Conservation (phyloP, 2,797 vertebrate genomes). For the Silurus lanzhouensis region DNA sequence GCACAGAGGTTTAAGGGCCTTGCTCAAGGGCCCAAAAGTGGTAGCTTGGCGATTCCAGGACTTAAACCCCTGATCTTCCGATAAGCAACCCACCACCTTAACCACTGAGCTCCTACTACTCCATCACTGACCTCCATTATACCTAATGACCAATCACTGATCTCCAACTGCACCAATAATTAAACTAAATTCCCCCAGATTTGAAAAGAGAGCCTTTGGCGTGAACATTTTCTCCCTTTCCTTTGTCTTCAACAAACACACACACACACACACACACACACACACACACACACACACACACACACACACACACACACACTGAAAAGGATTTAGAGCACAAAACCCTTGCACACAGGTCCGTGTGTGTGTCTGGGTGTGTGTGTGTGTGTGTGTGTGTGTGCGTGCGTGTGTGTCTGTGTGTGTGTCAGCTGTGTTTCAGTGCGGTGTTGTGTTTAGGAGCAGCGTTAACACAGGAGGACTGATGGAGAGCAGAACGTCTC, state of each 20-base stretch:
- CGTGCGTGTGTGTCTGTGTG: not conserved
- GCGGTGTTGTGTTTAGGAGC: slow-evolving; percentile 12
- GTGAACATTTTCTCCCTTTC: not conserved
- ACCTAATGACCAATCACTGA: too few relatives aligned
- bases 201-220: too few relatives aligned
- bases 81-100: too few relatives aligned
- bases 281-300: not conserved
- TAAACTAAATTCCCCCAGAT: not conserved
- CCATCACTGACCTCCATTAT: too few relatives aligned
- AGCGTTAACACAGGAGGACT: slow-evolving; percentile 39
- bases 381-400: too few relatives aligned
- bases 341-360: not conserved
- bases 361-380: too few relatives aligned
- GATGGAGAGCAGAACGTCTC: slow-evolving; percentile 49
- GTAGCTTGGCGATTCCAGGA: too few relatives aligned
- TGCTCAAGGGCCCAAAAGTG: too few relatives aligned
- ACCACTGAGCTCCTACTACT: too few relatives aligned
- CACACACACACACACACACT: not conserved
- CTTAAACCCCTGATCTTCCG: too few relatives aligned
- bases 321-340: not conserved
- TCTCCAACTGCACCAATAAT: too few relatives aligned
- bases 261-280: slow-evolving; percentile 5
- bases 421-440: not conserved
- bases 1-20: too few relatives aligned
- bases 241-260: not conserved